These are phyloP conservation scores for Dolichoris vasculosae DNA, from an alignment of 1,140 invertebrate genomes.

Conservation along the genomic window DNA sequence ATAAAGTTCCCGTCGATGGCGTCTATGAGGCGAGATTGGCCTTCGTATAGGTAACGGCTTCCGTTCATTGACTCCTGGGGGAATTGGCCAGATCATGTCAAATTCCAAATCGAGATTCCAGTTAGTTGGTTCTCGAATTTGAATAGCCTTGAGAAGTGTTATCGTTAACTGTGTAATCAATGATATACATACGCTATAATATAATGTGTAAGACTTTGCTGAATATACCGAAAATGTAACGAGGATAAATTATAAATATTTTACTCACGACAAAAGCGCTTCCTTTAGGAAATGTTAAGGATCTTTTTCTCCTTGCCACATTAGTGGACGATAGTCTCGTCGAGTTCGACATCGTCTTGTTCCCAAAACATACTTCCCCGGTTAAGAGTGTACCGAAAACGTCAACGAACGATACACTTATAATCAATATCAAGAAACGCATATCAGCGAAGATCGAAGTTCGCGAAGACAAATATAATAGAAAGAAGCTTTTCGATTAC, in stretches of 20 bases:
- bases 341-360: background rate
- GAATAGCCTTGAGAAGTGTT: conserved; percentile 65
- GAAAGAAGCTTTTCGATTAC: background rate
- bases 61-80: conserved; percentile 46
- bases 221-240: background rate
- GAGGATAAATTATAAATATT: background rate
- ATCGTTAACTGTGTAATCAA: conserved; percentile 55
- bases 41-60: background rate
- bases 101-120: conserved; percentile 70
- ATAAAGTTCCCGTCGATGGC: conserved; percentile 70
- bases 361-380: background rate
- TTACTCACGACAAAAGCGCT: conserved; percentile 76
- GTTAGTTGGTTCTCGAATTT: conserved; percentile 60
- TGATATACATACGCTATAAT: background rate
- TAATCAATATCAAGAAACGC: background rate
- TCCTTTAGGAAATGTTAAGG: conserved; percentile 76
- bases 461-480: background rate
- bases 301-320: conserved; percentile 69
- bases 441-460: background rate
- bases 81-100: conserved; percentile 70
- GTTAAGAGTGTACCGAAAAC: background rate
- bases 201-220: too few relatives aligned
- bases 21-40: conserved; percentile 52
- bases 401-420: background rate
- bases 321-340: background rate